Evolutionary conservation across 2,888 invertebrate genomes (phyloP), one percentile per base, ranked within the genome.

Genomic region (Heteromyza rotundicornis): DNA sequence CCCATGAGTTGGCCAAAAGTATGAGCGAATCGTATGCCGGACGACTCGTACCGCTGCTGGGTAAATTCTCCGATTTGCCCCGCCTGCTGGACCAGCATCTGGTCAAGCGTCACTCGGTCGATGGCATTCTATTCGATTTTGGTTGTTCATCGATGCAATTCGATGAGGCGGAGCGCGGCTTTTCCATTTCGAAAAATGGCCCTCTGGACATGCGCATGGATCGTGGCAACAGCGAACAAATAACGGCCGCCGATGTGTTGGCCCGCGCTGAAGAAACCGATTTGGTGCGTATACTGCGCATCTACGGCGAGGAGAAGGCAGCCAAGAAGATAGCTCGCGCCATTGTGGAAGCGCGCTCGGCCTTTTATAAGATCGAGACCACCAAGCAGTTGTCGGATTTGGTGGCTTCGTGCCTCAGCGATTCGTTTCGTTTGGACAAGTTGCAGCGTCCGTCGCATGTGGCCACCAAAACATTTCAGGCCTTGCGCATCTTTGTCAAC

Each of bases 131-230:
- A 20, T 94, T 96, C 84, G 97, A 98, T 84, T 92, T 94, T 81
- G 98, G 98, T 7, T 94, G 93, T 75, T 97, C 97, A 0, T 96
- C 96, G 1, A 96, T 97, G 95, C 98, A 98, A 82, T 90, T 96
- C 79, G 94, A 96, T 78, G 86, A 86, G 67, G 87, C 89, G 0
- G 86, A 87, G 17, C 86, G 98, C 74, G 98, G 98, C 0, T 98
- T 98, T 84, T 90, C 95, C 7, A 77, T 96, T 0, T 90, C 89
- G 53, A 89, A 89, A 79, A 88, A 96, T 84, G 96, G 95, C 0
- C 93, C 92, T 2, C 85, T 98, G 59, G 97, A 98, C 76, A 98
- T 98, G 97, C 86, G 97, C 79, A 98, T 98, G 98, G 95, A 96
- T 85, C 89, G 90, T 0, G 84, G 86, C 7, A 85, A 90, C 72